Conservation (phyloP, 2,888 invertebrate species). For the Hydraecia micacea region DNA sequence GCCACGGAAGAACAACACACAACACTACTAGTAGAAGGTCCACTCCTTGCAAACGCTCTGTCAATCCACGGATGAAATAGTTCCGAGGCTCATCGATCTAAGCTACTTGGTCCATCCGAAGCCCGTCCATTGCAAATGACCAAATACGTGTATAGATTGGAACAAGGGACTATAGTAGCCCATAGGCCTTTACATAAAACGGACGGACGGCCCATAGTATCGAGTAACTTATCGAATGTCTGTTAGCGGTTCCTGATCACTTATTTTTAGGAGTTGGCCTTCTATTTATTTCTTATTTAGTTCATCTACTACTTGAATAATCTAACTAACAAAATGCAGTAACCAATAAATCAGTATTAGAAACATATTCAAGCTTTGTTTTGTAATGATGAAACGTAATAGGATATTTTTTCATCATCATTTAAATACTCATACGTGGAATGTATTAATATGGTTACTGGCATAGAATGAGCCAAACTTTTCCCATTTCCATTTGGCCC, state of each 20-base stretch:
- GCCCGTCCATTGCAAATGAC: neutral
- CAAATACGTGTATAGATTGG: neutral
- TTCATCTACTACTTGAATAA: neutral
- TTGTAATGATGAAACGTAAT: neutral
- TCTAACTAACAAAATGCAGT: neutral
- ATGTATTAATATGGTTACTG: neutral
- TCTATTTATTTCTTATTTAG: slow-evolving; percentile 20
- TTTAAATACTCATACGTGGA: neutral
- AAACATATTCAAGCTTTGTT: neutral
- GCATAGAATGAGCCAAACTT: neutral
- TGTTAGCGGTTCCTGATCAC: neutral
- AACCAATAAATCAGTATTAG: slow-evolving; percentile 4
- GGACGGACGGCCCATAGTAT: neutral
- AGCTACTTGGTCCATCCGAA: neutral
- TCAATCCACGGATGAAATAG: neutral
- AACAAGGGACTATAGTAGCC: neutral
- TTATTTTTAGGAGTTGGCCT: slow-evolving; percentile 21
- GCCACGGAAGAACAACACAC: slow-evolving; percentile 58
- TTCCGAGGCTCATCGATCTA: neutral
- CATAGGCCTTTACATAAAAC: neutral
- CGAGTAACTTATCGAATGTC: neutral
- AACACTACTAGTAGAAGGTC: slow-evolving; percentile 34
- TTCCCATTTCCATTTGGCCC: neutral
- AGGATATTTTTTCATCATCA: neutral
- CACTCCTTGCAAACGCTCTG: neutral